These are phyloP conservation scores for Erythrolamprus reginae DNA, from an alignment of 2,113 vertebrate species.

Conservation along the genomic window DNA sequence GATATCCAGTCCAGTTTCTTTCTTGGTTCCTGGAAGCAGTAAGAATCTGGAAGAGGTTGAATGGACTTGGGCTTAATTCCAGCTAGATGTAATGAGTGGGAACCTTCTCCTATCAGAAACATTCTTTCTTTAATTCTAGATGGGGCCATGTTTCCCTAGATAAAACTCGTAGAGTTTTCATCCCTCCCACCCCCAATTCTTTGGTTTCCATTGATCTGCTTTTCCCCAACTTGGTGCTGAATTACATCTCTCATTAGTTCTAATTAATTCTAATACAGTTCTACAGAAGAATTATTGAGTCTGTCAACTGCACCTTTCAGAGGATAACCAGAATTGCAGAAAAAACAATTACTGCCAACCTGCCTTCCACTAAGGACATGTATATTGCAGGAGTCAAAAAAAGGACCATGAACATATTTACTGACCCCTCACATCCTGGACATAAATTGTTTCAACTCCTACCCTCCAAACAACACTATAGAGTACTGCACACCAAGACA, in stretches of 20 bases:
- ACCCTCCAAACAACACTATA: too few species aligned
- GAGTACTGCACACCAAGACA: too few species aligned
- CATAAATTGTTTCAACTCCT: too few species aligned
- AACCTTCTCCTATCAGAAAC: neutral
- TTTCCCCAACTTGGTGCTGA: neutral
- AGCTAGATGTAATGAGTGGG: neutral
- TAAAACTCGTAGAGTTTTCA: neutral
- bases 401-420: too few species aligned
- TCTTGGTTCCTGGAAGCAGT: neutral
- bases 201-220: neutral
- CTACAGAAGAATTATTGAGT: too few species aligned
- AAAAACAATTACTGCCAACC: too few species aligned
- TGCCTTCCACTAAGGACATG: too few species aligned
- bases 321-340: too few species aligned
- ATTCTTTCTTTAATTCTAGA: neutral
- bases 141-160: neutral
- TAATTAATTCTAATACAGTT: too few species aligned
- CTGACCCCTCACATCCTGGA: too few species aligned
- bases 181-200: accelerated
- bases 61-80: neutral
- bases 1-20: neutral
- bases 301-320: too few species aligned
- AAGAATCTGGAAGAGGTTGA: neutral
- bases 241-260: neutral
- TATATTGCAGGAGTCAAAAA: too few species aligned